These are phyloP conservation scores for Fringilla coelebs DNA, from an alignment of 2,797 vertebrate genomes.

Conservation along the genomic window DNA sequence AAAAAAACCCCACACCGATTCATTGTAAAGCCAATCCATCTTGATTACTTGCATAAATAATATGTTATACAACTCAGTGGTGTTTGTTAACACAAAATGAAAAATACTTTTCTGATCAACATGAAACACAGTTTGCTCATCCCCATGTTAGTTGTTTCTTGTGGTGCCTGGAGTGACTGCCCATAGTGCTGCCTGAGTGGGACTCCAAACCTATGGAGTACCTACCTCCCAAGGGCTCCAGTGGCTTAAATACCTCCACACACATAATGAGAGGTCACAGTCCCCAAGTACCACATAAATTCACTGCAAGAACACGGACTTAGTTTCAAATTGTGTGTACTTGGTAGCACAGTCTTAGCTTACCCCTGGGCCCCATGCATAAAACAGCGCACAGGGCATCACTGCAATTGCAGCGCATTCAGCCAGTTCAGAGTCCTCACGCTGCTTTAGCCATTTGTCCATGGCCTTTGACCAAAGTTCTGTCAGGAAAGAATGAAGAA, in stretches of 20 bases:
- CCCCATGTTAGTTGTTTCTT: neutral
- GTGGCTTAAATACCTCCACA: neutral
- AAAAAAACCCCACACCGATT: neutral
- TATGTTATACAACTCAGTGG: neutral
- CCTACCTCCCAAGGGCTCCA: neutral
- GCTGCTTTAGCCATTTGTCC: neutral
- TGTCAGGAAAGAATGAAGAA: neutral
- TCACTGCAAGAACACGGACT: neutral
- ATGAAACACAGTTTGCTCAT: neutral
- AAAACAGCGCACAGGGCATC: neutral
- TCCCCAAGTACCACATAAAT: neutral
- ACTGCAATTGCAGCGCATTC: neutral
- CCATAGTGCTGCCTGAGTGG: rapidly evolving
- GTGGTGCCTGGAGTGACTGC: neutral
- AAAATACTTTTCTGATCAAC: neutral
- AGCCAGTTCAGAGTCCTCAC: neutral
- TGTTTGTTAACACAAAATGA: neutral
- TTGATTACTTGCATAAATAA: neutral
- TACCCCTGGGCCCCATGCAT: no score
- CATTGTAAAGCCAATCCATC: neutral
- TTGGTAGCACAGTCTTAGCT: neutral
- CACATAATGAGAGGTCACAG: rapidly evolving
- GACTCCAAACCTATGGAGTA: neutral
- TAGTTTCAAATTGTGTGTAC: neutral
- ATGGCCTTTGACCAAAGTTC: neutral